Evolutionary conservation across 1,140 invertebrate species (phyloP).

Genomic region (Macrobrachium nipponense): DNA sequence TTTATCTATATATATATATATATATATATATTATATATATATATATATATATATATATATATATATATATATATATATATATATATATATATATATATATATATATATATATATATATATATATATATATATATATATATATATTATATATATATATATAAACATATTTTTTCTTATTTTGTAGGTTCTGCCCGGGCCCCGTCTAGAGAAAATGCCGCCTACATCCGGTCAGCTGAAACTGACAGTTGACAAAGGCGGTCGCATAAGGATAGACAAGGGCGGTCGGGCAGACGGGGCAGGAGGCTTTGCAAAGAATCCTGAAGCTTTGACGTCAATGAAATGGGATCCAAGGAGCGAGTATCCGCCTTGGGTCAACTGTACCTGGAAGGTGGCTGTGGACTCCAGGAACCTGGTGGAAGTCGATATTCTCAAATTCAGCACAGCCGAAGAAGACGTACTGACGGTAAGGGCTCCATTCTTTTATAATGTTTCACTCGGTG

Average conservation of each 20-base stretch:
- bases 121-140: slow-evolving; percentile 17
- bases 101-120: slow-evolving; percentile 15
- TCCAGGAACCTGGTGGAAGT: slow-evolving; percentile 26
- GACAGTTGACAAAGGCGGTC: neutral
- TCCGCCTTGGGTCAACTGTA: slow-evolving; percentile 42
- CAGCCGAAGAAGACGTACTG: slow-evolving; percentile 19
- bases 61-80: neutral
- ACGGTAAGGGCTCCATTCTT: neutral
- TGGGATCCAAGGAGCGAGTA: slow-evolving; percentile 32
- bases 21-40: slow-evolving; percentile 17
- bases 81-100: slow-evolving; percentile 14
- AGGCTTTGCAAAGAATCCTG: too few species aligned
- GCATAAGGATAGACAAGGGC: neutral
- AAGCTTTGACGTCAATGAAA: neutral
- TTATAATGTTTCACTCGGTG: neutral
- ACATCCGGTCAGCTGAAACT: too few species aligned
- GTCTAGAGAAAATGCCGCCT: slow-evolving; percentile 3
- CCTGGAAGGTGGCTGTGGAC: slow-evolving; percentile 37
- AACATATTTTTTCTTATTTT: neutral
- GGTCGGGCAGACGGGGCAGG: neutral
- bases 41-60: slow-evolving; percentile 6
- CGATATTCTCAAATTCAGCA: slow-evolving; percentile 40
- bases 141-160: slow-evolving; percentile 6
- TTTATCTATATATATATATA: slow-evolving; percentile 5
- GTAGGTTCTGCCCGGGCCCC: slow-evolving; percentile 28